Conservation (phyloP, 2,797 vertebrate genomes). For the Neolamprologus multifasciatus region DNA sequence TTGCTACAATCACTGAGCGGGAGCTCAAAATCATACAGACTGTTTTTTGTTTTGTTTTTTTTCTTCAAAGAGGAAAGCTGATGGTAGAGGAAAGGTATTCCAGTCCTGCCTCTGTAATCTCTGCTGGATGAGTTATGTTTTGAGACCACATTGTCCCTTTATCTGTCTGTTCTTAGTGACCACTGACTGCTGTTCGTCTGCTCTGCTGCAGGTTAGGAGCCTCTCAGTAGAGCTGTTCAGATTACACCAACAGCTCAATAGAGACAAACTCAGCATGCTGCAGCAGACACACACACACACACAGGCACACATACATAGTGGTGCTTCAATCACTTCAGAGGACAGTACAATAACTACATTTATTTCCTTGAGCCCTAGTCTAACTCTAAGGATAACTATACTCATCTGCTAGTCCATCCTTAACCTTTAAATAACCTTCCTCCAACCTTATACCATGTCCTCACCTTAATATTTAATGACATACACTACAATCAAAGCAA, state of each 20-base stretch:
- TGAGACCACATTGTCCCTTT: constrained; percentile 45
- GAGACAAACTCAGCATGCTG: constrained; percentile 68
- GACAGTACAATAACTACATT: background rate
- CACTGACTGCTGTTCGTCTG: constrained; percentile 46
- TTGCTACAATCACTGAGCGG: background rate
- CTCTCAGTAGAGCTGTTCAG: constrained; percentile 72
- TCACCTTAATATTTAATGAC: background rate
- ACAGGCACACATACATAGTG: background rate
- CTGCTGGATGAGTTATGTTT: constrained; percentile 24
- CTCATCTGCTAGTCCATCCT: background rate
- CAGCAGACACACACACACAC: background rate
- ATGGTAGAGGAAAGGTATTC: background rate
- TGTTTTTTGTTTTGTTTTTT: background rate
- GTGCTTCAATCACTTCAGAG: background rate
- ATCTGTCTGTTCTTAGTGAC: constrained; percentile 33
- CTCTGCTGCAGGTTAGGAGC: constrained; percentile 48
- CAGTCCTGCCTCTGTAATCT: background rate
- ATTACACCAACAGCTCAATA: constrained; percentile 84
- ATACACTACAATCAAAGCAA: background rate
- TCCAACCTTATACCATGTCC: background rate
- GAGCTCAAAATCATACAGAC: background rate
- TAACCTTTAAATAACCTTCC: background rate
- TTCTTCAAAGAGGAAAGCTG: background rate
- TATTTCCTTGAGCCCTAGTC: background rate
- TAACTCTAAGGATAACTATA: background rate